Evolutionary conservation across 2,888 invertebrate genomes (phyloP).

Genomic region (Cordilura impudica): DNA sequence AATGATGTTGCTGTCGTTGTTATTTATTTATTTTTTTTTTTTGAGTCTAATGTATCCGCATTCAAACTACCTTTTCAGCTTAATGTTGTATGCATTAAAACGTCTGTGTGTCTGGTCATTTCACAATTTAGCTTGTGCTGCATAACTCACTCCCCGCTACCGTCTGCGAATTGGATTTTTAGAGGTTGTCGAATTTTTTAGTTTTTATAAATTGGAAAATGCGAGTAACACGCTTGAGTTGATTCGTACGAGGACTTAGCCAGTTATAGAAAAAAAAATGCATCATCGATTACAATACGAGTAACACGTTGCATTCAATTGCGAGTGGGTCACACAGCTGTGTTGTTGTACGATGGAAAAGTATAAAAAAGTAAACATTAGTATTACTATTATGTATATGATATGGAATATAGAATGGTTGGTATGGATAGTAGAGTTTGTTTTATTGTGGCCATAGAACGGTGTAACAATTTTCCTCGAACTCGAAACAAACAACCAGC

Average conservation of each 20-base stretch:
- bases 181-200: conserved; percentile 7
- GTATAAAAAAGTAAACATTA: conserved; percentile 34
- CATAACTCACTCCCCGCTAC: conserved; percentile 21
- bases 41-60: conserved; percentile 54
- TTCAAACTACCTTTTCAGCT: conserved; percentile 59
- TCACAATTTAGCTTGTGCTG: conserved; percentile 44
- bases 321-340: conserved; percentile 66
- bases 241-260: conserved; percentile 31
- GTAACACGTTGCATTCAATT: conserved; percentile 55
- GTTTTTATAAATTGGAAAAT: conserved; percentile 36
- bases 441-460: conserved; percentile 16
- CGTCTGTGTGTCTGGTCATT: conserved; percentile 58
- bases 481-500: conserved; percentile 12
- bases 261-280: conserved; percentile 26
- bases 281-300: conserved; percentile 25
- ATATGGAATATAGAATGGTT: conserved; percentile 22
- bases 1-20: conserved; percentile 1
- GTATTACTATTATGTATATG: conserved; percentile 6
- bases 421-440: conserved; percentile 20
- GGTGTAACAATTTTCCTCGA: conserved; percentile 26
- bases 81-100: conserved; percentile 57
- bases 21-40: too few relatives aligned
- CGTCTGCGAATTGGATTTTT: conserved; percentile 5
- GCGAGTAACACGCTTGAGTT: conserved; percentile 46
- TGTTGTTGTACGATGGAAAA: conserved; percentile 14